Percentiles rank a stretch among this genome's conserved stretches.
Evolutionary conservation across 1,140 invertebrate genomes (phyloP).

Genomic region (Drosophila ironensis): DNA sequence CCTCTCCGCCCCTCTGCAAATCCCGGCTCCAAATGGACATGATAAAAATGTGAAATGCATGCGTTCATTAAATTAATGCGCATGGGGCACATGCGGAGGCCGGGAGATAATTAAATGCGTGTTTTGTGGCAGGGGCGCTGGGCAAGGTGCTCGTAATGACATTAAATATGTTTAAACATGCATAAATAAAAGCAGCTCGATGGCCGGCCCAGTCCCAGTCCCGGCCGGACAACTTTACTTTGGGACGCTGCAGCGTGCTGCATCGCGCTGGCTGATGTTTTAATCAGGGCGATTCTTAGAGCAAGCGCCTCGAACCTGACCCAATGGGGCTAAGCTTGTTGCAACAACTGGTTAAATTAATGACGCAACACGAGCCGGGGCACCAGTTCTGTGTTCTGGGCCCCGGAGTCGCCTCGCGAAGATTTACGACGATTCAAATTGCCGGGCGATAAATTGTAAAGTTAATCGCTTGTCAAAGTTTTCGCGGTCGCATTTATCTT

Average conservation of each 20-base stretch:
- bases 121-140: conserved; percentile 55
- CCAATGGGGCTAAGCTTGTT: conserved; percentile 57
- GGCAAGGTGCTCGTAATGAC: conserved; percentile 68
- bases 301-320: conserved; percentile 46
- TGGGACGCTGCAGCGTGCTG: too few species aligned
- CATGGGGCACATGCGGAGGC: conserved; percentile 45
- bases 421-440: conserved; percentile 73
- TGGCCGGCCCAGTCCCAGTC: background rate
- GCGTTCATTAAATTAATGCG: conserved; percentile 78
- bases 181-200: conserved; percentile 63
- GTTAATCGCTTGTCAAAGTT: conserved; percentile 79
- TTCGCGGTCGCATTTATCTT: conserved; percentile 74
- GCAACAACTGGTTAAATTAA: conserved; percentile 77
- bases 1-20: background rate
- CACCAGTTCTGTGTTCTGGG: conserved; percentile 20
- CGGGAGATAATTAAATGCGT: conserved; percentile 73
- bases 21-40: conserved; percentile 22
- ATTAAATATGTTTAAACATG: conserved; percentile 81
- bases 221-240: conserved; percentile 36
- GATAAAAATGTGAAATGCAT: conserved; percentile 72
- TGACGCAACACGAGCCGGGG: conserved; percentile 61
- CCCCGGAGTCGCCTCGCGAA: conserved; percentile 19
- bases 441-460: conserved; percentile 71
- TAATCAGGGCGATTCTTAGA: conserved; percentile 66
- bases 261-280: too few species aligned